Conservation (phyloP, 1,140 invertebrate genomes). For the Megathymus violae region DNA sequence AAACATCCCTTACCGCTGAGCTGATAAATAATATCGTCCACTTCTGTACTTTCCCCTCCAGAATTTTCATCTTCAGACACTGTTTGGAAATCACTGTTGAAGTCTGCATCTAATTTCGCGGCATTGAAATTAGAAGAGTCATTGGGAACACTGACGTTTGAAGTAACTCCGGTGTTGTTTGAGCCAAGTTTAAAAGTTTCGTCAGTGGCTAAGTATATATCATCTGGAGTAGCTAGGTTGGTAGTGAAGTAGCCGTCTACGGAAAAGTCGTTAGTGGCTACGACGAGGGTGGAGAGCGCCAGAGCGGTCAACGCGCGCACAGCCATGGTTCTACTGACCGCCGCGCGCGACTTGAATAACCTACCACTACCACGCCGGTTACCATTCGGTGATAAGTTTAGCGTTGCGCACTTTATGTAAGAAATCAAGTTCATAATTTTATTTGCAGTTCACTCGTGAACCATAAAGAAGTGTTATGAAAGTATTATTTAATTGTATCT, state of each 20-base stretch:
- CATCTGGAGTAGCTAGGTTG: neutral
- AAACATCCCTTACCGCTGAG: constrained; percentile 21
- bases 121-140: constrained; percentile 15
- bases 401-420: too few relatives aligned
- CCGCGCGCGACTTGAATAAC: constrained; percentile 1
- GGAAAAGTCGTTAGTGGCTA: constrained; percentile 7
- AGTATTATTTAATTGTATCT: too few relatives aligned
- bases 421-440: too few relatives aligned
- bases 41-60: neutral
- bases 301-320: constrained; percentile 34
- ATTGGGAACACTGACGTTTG: neutral
- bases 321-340: constrained; percentile 32
- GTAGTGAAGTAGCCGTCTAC: constrained; percentile 22
- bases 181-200: neutral
- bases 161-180: neutral
- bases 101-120: constrained; percentile 2
- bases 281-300: constrained; percentile 17
- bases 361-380: constrained; percentile 19
- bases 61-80: neutral
- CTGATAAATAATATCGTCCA: constrained; percentile 31
- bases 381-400: too few relatives aligned
- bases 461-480: too few relatives aligned
- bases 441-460: too few relatives aligned
- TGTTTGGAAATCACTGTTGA: neutral
- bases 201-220: neutral